Percentiles rank a stretch among this genome's conserved stretches.
Evolutionary conservation across 1,140 invertebrate genomes (phyloP).

Genomic region (Augochlora pura): DNA sequence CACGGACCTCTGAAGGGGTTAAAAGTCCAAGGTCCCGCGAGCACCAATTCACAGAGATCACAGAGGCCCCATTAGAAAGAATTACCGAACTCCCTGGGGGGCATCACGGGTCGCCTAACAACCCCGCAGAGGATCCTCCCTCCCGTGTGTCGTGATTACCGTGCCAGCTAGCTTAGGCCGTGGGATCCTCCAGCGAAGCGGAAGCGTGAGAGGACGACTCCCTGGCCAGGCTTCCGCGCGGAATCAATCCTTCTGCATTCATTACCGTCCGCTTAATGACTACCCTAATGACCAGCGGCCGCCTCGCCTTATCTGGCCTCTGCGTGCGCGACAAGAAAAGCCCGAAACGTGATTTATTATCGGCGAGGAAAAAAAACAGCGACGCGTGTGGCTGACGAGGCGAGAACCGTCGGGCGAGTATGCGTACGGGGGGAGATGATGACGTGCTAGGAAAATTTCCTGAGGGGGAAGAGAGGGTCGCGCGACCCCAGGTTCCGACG

Average conservation of each 20-base stretch:
- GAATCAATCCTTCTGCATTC: constrained; percentile 68
- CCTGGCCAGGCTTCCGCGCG: constrained; percentile 13
- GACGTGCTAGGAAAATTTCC: constrained; percentile 18
- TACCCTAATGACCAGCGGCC: constrained; percentile 56
- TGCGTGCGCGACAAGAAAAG: constrained; percentile 49
- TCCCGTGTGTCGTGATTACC: constrained; percentile 36
- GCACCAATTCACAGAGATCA: too few relatives aligned
- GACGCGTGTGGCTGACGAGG: constrained; percentile 42
- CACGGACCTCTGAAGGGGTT: too few relatives aligned
- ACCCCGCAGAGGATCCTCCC: constrained; percentile 14
- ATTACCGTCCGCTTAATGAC: constrained; percentile 64
- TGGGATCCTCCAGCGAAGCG: not conserved
- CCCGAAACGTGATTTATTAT: constrained; percentile 68
- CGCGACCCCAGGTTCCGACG: not conserved
- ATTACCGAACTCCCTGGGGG: constrained; percentile 14
- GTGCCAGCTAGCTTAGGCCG: constrained; percentile 27
- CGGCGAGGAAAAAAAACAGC: constrained; percentile 10
- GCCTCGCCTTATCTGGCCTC: constrained; percentile 52
- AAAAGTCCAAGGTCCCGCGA: too few relatives aligned
- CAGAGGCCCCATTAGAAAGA: constrained; percentile 1
- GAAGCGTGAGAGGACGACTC: constrained; percentile 39
- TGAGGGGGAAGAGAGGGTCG: not conserved
- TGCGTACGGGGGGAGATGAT: too few relatives aligned
- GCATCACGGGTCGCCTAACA: constrained; percentile 8
- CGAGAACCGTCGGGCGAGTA: constrained; percentile 25